Evolutionary conservation across 2,113 vertebrate genomes (phyloP).

Genomic region (Mirounga angustirostris): DNA sequence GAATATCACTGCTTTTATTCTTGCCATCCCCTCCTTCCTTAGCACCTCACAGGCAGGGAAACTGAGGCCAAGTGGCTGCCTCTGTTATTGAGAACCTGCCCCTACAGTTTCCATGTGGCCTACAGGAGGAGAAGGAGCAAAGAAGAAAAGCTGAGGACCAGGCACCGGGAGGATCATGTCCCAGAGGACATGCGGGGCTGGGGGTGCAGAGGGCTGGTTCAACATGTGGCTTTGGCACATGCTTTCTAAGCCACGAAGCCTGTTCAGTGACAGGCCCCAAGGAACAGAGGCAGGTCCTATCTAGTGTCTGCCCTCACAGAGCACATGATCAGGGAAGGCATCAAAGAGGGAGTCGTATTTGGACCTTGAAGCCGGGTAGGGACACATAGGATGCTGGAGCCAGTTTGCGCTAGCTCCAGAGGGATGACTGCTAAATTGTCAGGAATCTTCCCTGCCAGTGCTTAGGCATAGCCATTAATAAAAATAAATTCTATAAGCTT

Average conservation of each 20-base stretch:
- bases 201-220: not conserved
- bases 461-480: not conserved
- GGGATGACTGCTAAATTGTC: not conserved
- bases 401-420: not conserved
- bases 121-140: not conserved
- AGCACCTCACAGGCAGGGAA: not conserved
- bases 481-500: not conserved
- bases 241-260: not conserved
- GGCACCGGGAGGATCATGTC: not conserved
- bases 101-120: not conserved
- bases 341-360: not conserved
- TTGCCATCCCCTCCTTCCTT: not conserved
- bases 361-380: not conserved
- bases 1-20: not conserved
- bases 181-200: not conserved
- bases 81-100: not conserved
- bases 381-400: not conserved
- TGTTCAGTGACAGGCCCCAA: not conserved
- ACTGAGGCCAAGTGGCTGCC: not conserved
- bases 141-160: not conserved
- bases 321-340: not conserved
- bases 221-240: rapidly evolving
- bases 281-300: not conserved
- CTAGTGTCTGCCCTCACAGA: rapidly evolving
- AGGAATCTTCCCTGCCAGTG: not conserved